Conservation (phyloP, 2,113 vertebrate species). For the Mastomys natalensis region DNA sequence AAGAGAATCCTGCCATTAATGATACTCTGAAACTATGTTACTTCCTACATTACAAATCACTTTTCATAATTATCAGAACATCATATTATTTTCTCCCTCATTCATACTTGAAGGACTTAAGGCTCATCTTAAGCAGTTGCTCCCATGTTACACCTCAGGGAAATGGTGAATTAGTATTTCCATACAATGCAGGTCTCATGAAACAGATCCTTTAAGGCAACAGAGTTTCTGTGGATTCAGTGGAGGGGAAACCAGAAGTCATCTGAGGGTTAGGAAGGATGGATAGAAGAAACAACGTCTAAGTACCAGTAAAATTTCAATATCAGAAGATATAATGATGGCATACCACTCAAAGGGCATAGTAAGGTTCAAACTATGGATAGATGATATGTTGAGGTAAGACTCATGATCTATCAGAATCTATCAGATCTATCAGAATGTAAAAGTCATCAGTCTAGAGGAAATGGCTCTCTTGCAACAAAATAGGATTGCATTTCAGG, state of each 20-base stretch:
- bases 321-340: background rate
- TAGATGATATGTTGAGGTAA: background rate
- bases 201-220: background rate
- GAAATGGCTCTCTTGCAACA: background rate
- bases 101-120: background rate
- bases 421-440: background rate
- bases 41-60: conserved; percentile 26
- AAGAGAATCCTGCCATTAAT: background rate
- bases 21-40: conserved; percentile 45
- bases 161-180: background rate
- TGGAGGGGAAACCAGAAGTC: background rate
- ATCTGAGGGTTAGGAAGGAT: background rate
- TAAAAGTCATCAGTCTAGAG: background rate
- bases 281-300: background rate
- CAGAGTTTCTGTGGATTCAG: background rate
- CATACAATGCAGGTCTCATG: background rate
- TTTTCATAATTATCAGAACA: conserved; percentile 34
- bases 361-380: background rate
- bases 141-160: background rate
- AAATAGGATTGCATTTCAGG: background rate
- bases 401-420: background rate
- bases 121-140: background rate
- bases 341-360: background rate
- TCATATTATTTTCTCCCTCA: background rate
- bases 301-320: background rate